Conservation (phyloP, 2,113 vertebrate genomes). For the Zosterops japonicus region DNA sequence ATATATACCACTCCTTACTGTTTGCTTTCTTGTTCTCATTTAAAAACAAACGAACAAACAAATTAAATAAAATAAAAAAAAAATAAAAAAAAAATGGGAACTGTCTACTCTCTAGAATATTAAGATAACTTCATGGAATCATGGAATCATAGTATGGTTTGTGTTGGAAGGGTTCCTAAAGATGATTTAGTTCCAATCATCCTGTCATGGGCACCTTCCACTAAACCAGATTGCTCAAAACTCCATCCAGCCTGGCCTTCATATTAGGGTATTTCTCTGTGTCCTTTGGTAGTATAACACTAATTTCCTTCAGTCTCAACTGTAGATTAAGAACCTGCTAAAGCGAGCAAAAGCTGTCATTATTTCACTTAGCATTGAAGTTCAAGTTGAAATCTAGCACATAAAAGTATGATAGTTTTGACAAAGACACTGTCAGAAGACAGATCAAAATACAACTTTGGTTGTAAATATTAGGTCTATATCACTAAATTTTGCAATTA, state of each 20-base stretch:
- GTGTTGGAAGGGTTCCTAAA: background rate
- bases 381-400: background rate
- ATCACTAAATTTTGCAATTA: background rate
- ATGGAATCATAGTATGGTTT: background rate
- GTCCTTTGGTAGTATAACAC: background rate
- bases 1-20: background rate
- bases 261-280: background rate
- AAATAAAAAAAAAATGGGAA: background rate
- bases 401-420: background rate
- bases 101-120: background rate
- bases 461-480: background rate
- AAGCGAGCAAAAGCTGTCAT: background rate
- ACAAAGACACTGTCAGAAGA: background rate
- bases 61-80: background rate
- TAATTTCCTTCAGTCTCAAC: background rate
- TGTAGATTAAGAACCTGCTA: background rate
- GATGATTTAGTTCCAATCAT: accelerated
- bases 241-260: background rate
- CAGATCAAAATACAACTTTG: background rate
- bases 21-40: background rate
- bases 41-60: background rate
- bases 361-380: background rate
- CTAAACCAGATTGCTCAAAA: background rate
- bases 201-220: background rate
- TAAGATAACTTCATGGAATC: background rate